Percentiles rank a stretch among this genome's conserved stretches.
These are phyloP conservation scores for Neotoxoptera formosana DNA, from an alignment of 1,140 invertebrate genomes.

Conservation along the genomic window DNA sequence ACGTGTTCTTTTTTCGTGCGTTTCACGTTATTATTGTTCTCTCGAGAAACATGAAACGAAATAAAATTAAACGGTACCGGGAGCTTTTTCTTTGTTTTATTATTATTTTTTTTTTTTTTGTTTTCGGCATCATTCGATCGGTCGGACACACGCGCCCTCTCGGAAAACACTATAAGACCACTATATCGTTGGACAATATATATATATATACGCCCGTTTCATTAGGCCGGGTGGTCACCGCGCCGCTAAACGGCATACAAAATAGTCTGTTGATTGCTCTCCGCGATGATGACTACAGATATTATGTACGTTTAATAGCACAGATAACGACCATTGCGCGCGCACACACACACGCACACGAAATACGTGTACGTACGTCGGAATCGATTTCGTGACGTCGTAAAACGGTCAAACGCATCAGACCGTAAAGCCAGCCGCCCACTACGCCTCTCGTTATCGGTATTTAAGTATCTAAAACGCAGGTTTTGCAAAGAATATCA, in stretches of 20 bases:
- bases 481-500: not conserved
- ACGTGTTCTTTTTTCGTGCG: constrained; percentile 4
- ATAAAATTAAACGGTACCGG: constrained; percentile 43
- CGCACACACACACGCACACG: not conserved
- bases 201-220: not conserved
- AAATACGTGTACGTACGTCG: not conserved
- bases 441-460: not conserved
- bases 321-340: not conserved
- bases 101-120: not conserved
- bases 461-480: not conserved
- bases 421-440: not conserved
- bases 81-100: not conserved
- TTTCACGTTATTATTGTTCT: constrained; percentile 27
- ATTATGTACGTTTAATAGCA: not conserved
- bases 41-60: not conserved
- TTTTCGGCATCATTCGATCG: not conserved
- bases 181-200: not conserved
- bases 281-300: not conserved
- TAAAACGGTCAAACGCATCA: constrained; percentile 3
- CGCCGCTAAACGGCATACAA: not conserved
- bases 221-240: not conserved
- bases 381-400: not conserved
- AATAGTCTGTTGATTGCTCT: constrained; percentile 4
- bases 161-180: not conserved
- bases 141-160: not conserved